phyloP scores from a whole-genome alignment of 2,113 vertebrate genomes.

The Lipophrys pholis region DNA sequence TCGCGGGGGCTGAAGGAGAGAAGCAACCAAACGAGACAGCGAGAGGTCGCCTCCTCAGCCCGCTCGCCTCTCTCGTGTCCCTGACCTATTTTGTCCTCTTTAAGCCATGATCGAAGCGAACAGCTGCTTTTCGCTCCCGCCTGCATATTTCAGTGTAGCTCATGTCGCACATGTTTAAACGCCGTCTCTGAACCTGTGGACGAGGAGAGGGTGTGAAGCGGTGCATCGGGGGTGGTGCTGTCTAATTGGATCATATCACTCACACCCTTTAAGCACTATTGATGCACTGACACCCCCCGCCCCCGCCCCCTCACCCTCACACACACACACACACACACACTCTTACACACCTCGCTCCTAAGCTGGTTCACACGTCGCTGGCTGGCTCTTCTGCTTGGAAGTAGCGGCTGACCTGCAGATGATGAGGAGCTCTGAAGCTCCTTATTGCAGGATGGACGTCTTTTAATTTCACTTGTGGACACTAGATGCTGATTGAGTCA shows the following conservation, averaged over 20 bases:
- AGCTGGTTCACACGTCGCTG: conserved; percentile 14
- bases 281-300: conserved; percentile 20
- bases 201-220: conserved; percentile 78
- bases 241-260: conserved; percentile 84
- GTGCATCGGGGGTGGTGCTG: conserved; percentile 67
- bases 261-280: conserved; percentile 13
- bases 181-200: background rate
- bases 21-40: conserved; percentile 47
- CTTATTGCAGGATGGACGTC: no score
- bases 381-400: background rate
- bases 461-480: no score
- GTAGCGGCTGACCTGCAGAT: conserved; percentile 11
- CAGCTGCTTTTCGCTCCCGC: background rate
- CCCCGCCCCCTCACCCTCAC: background rate
- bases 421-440: no score
- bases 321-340: background rate
- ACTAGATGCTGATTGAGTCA: no score
- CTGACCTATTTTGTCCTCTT: conserved; percentile 39
- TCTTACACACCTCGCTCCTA: no score
- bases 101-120: conserved; percentile 8
- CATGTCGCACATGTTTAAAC: background rate
- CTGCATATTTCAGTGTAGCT: background rate
- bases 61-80: conserved; percentile 18
- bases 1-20: conserved; percentile 37
- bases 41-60: conserved; percentile 30